phyloP scores from a whole-genome alignment of 2,113 vertebrate genomes.

The Aldabrachelys gigantea region DNA sequence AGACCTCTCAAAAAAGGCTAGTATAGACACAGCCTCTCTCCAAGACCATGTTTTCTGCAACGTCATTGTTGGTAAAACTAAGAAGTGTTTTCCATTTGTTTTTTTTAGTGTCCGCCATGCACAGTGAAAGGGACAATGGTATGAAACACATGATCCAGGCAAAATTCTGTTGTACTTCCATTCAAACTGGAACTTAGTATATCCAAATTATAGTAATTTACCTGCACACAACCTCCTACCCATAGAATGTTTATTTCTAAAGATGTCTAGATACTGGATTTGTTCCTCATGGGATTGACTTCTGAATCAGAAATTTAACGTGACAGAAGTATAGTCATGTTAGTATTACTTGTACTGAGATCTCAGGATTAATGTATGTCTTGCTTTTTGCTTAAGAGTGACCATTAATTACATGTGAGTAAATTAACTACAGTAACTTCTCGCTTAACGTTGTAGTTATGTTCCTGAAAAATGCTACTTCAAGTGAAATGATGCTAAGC shows the following conservation, averaged over 20 bases:
- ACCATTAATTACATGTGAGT: neutral
- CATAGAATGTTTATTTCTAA: neutral
- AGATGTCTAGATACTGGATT: rapidly evolving
- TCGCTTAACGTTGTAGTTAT: too few species aligned
- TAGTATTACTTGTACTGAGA: rapidly evolving
- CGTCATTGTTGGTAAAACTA: neutral
- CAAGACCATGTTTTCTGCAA: neutral
- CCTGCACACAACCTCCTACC: neutral
- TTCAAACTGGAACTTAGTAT: neutral
- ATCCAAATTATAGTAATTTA: too few species aligned
- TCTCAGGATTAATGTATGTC: rapidly evolving
- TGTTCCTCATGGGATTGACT: neutral
- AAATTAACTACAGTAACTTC: too few species aligned
- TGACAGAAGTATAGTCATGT: rapidly evolving
- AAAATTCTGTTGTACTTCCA: neutral
- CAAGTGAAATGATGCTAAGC: too few species aligned
- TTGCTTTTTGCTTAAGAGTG: rapidly evolving
- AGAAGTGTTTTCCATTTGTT: too few species aligned
- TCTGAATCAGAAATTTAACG: neutral
- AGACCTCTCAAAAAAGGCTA: neutral
- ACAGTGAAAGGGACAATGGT: neutral
- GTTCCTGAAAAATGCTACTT: too few species aligned
- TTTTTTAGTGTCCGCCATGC: neutral
- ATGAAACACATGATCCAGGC: neutral
- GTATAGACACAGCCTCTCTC: neutral